Percentiles rank a stretch among this genome's conserved stretches.
Evolutionary conservation across 2,888 invertebrate species (phyloP).

Genomic region (Philhelius pedissequus): DNA sequence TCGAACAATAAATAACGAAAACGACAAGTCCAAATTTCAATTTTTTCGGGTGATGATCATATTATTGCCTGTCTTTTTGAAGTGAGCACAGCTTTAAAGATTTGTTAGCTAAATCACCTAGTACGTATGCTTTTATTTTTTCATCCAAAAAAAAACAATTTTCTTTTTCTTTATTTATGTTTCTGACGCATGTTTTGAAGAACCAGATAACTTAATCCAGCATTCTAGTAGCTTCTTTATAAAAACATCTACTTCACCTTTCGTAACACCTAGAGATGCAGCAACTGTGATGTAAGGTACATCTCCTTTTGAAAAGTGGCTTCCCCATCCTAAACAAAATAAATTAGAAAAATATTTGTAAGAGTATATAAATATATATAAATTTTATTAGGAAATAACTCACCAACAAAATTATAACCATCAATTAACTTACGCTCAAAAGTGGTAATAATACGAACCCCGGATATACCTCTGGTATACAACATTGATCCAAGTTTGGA

Average conservation of each 20-base stretch:
- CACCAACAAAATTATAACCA: conserved; percentile 82
- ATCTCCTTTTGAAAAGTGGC: conserved; percentile 80
- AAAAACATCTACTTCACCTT: conserved; percentile 85
- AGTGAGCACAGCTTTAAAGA: too few relatives aligned
- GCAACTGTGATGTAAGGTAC: conserved; percentile 86
- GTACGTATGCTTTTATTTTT: too few relatives aligned
- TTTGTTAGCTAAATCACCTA: too few relatives aligned
- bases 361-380: background rate
- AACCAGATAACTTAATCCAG: conserved; percentile 73
- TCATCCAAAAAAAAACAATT: background rate
- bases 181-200: too few relatives aligned
- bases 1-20: too few relatives aligned
- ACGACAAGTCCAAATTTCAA: too few relatives aligned
- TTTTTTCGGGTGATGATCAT: too few relatives aligned
- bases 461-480: conserved; percentile 86
- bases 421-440: conserved; percentile 81
- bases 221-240: conserved; percentile 83
- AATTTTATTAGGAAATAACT: conserved; percentile 14
- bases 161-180: background rate
- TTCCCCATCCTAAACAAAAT: conserved; percentile 83
- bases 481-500: conserved; percentile 86
- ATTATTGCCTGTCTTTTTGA: too few relatives aligned
- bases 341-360: background rate
- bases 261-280: conserved; percentile 84
- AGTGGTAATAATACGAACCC: conserved; percentile 83